Conservation (phyloP, 2,888 invertebrate species). For the Fissipunctia ypsillon region DNA sequence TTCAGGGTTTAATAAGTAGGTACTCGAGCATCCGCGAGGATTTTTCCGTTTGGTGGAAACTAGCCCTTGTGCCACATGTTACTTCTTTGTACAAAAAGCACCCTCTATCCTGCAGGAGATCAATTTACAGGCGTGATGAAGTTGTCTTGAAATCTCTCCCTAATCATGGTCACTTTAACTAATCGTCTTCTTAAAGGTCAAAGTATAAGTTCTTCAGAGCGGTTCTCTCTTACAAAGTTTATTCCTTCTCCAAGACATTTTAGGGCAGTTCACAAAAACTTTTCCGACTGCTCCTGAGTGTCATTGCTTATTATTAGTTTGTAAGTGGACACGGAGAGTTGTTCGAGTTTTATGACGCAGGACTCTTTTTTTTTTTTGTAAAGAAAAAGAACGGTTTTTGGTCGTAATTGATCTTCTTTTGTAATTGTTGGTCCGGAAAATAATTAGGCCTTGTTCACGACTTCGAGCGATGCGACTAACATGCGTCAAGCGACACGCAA, state of each 20-base stretch:
- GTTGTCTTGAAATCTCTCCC: constrained; percentile 1
- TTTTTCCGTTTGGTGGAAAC: too few relatives aligned
- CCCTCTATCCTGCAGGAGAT: not conserved
- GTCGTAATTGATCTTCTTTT: constrained; percentile 3
- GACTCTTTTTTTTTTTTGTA: not conserved
- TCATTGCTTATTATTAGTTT: constrained; percentile 43
- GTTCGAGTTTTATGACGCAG: not conserved
- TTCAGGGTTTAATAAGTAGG: too few relatives aligned
- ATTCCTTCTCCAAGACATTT: constrained; percentile 41
- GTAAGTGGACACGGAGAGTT: not conserved
- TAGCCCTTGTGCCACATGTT: not conserved
- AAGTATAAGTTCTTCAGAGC: constrained; percentile 21
- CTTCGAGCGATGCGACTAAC: too few relatives aligned
- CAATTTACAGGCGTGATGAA: not conserved
- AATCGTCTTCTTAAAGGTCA: constrained; percentile 39
- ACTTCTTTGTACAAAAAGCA: not conserved
- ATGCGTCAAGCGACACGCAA: too few relatives aligned
- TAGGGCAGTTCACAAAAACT: constrained; percentile 47
- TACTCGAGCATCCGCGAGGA: too few relatives aligned
- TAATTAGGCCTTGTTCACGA: not conserved
- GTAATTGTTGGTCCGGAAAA: constrained; percentile 1
- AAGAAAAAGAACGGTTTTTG: not conserved
- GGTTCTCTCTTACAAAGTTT: constrained; percentile 35
- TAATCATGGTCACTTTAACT: constrained; percentile 13
- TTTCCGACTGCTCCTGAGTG: constrained; percentile 14